These are phyloP conservation scores for Eublepharis macularius DNA, from an alignment of 2,113 vertebrate genomes.

Conservation along the genomic window DNA sequence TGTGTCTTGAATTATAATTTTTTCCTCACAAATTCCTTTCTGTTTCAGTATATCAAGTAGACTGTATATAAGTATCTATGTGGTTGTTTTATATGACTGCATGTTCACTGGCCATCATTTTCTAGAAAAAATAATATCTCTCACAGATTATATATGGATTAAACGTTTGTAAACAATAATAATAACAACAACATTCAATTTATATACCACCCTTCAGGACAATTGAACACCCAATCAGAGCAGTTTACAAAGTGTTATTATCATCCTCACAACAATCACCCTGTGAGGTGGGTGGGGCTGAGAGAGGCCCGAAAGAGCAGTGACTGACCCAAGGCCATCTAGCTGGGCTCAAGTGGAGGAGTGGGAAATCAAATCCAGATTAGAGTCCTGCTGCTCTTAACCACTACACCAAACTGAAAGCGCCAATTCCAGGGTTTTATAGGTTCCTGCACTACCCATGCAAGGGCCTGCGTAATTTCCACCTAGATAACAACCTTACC, in stretches of 20 bases:
- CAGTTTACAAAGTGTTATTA: too few species aligned
- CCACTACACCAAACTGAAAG: too few species aligned
- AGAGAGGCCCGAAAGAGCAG: too few species aligned
- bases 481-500: background rate
- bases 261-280: too few species aligned
- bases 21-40: background rate
- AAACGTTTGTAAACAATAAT: background rate
- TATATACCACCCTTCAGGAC: too few species aligned
- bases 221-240: too few species aligned
- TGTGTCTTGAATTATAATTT: conserved; percentile 17
- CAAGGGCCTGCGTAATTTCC: background rate
- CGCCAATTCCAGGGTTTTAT: background rate
- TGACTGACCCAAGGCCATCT: too few species aligned
- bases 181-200: too few species aligned
- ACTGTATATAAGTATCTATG: background rate
- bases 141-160: background rate
- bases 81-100: background rate
- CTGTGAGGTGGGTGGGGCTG: too few species aligned
- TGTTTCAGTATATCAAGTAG: background rate
- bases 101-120: background rate
- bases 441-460: background rate
- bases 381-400: too few species aligned
- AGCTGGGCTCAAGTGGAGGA: too few species aligned
- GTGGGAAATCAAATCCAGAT: too few species aligned
- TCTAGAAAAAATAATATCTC: background rate